These are phyloP conservation scores for Conchocele bisecta DNA, from an alignment of 2,888 invertebrate species.

Conservation along the genomic window DNA sequence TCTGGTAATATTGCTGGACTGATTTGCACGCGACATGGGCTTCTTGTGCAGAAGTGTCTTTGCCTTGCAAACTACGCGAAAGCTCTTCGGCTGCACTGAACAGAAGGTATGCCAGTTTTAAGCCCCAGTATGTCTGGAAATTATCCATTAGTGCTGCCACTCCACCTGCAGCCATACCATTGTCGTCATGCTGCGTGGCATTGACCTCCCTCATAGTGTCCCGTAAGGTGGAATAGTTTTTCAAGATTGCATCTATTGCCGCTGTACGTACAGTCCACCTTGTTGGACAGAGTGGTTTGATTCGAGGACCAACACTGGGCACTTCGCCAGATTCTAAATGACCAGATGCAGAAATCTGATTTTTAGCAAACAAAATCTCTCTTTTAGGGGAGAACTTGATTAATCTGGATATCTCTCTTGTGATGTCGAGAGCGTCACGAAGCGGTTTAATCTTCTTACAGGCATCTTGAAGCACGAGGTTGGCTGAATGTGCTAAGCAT, in stretches of 20 bases:
- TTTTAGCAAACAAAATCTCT: slow-evolving; percentile 20
- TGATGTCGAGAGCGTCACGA: slow-evolving; percentile 39
- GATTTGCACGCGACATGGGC: slow-evolving; percentile 3
- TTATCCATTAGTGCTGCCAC: slow-evolving; percentile 28
- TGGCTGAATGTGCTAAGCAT: slow-evolving; percentile 41
- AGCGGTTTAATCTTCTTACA: slow-evolving; percentile 26
- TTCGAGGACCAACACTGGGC: neutral
- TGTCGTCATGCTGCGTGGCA: slow-evolving; percentile 21
- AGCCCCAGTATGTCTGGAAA: slow-evolving; percentile 38
- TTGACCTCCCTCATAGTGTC: slow-evolving; percentile 39
- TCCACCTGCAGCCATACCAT: slow-evolving; percentile 39
- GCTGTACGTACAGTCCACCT: slow-evolving; percentile 44
- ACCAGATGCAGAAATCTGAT: slow-evolving; percentile 14
- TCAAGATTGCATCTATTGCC: slow-evolving; percentile 20
- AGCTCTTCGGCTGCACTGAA: slow-evolving; percentile 42
- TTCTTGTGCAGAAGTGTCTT: slow-evolving; percentile 29
- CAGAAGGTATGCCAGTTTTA: slow-evolving; percentile 31
- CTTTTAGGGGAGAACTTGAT: slow-evolving; percentile 43
- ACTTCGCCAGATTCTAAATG: too few species aligned
- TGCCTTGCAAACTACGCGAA: slow-evolving; percentile 31
- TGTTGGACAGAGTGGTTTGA: slow-evolving; percentile 40
- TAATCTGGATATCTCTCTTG: slow-evolving; percentile 37
- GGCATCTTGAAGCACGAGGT: slow-evolving; percentile 30
- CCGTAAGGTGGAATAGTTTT: slow-evolving; percentile 33
- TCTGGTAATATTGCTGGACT: too few species aligned